Conservation (phyloP, 2,113 vertebrate species). For the Albula glossodonta region DNA sequence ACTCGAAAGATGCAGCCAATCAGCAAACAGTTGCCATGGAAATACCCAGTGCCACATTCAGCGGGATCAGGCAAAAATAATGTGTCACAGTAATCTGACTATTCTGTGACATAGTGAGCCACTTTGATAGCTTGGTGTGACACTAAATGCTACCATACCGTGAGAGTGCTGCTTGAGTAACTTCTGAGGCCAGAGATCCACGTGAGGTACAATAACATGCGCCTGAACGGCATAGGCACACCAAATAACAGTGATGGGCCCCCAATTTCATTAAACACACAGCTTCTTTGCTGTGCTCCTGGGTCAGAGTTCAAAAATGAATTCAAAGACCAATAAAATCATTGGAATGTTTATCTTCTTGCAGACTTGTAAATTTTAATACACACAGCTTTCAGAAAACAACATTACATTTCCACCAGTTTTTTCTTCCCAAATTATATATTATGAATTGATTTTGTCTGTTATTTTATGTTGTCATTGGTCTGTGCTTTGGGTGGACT, state of each 20-base stretch:
- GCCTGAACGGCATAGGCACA: too few relatives aligned
- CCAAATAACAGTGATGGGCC: too few relatives aligned
- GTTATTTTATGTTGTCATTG: background rate
- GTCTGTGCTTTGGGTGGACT: background rate
- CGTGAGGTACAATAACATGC: too few relatives aligned
- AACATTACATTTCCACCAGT: too few relatives aligned
- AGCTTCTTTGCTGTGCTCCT: background rate
- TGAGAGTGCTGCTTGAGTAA: background rate
- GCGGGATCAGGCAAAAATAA: conserved; percentile 55
- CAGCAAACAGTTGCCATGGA: conserved; percentile 69
- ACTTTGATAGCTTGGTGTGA: background rate
- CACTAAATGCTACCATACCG: background rate
- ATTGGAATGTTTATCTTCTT: too few relatives aligned
- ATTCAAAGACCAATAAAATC: too few relatives aligned
- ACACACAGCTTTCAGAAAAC: too few relatives aligned
- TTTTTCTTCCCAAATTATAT: too few relatives aligned
- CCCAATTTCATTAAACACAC: background rate
- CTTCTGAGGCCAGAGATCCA: too few relatives aligned
- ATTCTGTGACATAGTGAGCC: conserved; percentile 11
- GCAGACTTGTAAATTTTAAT: too few relatives aligned
- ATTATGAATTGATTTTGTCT: background rate
- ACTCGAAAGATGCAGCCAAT: conserved; percentile 48
- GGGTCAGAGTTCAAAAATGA: too few relatives aligned
- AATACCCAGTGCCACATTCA: conserved; percentile 61
- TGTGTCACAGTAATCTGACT: conserved; percentile 26